Percentiles rank a stretch among this genome's conserved stretches.
Evolutionary conservation across 1,140 invertebrate genomes (phyloP).

Genomic region (Drosophila bocqueti): DNA sequence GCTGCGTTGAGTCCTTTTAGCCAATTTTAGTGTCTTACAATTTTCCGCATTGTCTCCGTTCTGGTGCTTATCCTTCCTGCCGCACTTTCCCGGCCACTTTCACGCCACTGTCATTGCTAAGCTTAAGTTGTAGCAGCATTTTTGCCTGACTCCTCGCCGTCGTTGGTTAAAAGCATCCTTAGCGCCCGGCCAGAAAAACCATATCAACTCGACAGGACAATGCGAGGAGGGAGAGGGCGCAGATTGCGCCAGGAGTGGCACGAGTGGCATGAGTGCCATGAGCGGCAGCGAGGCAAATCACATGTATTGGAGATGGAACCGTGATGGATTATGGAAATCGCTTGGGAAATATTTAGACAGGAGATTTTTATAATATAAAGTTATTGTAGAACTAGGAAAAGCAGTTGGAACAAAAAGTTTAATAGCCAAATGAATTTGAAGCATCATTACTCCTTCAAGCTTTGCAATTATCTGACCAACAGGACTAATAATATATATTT

Average conservation of each 20-base stretch:
- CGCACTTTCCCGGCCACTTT: conserved; percentile 39
- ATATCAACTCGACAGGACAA: conserved; percentile 59
- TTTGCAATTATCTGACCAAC: not conserved
- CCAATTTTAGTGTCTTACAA: conserved; percentile 81
- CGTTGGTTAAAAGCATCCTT: conserved; percentile 74
- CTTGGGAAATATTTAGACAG: not conserved
- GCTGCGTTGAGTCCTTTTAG: conserved; percentile 67
- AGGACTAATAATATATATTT: not conserved
- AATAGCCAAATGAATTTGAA: not conserved
- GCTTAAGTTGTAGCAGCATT: conserved; percentile 74
- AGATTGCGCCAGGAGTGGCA: conserved; percentile 2
- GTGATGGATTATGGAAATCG: conserved; percentile 15
- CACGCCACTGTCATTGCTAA: conserved; percentile 68
- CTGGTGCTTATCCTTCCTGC: conserved; percentile 56
- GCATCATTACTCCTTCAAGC: too few species aligned
- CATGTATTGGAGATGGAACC: conserved; percentile 23
- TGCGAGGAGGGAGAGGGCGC: not conserved
- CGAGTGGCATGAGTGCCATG: not conserved
- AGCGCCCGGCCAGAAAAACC: conserved; percentile 40
- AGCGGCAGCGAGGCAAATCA: not conserved
- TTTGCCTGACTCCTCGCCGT: conserved; percentile 27
- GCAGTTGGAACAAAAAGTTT: not conserved
- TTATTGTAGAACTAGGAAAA: too few species aligned
- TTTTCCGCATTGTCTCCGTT: conserved; percentile 79
- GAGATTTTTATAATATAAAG: not conserved